These are phyloP conservation scores for Sarcophaga subvicina DNA, from an alignment of 2,888 invertebrate species.

Conservation along the genomic window DNA sequence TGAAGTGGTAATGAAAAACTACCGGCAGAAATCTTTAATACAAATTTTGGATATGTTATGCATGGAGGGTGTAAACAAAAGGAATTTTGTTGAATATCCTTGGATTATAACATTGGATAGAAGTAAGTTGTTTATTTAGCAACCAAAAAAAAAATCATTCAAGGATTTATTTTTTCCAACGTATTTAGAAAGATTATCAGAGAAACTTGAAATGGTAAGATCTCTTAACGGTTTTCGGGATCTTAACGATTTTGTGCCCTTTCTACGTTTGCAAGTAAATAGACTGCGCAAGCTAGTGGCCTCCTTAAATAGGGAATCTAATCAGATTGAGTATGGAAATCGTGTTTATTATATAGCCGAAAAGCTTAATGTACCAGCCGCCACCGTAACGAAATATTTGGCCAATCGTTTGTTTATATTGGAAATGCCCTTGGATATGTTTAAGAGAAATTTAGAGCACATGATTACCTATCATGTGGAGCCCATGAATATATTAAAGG, in stretches of 20 bases:
- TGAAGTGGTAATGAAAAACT: constrained; percentile 73
- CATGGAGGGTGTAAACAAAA: constrained; percentile 74
- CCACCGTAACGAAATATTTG: constrained; percentile 82
- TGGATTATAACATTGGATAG: constrained; percentile 78
- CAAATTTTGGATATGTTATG: constrained; percentile 72
- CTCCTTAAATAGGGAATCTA: constrained; percentile 80
- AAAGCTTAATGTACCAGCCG: constrained; percentile 82
- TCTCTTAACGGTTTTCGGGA: constrained; percentile 79
- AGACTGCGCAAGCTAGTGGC: constrained; percentile 75
- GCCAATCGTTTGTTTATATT: constrained; percentile 84
- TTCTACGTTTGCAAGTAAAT: constrained; percentile 81
- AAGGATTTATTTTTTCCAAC: not conserved
- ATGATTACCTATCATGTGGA: constrained; percentile 84
- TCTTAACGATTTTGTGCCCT: constrained; percentile 83
- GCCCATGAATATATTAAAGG: constrained; percentile 84
- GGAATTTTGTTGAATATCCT: constrained; percentile 78
- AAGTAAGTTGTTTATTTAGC: constrained; percentile 71
- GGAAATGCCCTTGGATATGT: constrained; percentile 83
- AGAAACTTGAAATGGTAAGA: constrained; percentile 81
- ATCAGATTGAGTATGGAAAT: constrained; percentile 82
- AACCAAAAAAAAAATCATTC: not conserved
- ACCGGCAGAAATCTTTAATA: constrained; percentile 71
- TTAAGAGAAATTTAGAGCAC: constrained; percentile 83
- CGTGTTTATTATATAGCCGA: constrained; percentile 84
- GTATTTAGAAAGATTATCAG: constrained; percentile 74